These are phyloP conservation scores for Acanthurus leucopareius DNA, from an alignment of 2,797 vertebrate genomes.

Conservation along the genomic window DNA sequence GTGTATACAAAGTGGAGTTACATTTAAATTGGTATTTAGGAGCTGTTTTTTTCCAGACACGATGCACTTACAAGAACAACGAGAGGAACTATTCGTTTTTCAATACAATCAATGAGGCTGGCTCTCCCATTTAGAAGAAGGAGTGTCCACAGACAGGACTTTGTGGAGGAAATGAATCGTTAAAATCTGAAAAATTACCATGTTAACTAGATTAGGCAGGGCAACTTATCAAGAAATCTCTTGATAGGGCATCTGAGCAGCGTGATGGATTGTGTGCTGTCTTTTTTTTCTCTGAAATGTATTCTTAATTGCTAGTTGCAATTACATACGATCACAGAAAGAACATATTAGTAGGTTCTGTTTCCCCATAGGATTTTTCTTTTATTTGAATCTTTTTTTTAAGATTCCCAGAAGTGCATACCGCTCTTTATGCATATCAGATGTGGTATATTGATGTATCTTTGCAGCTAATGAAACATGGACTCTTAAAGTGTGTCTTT, in stretches of 20 bases:
- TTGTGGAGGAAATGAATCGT: conserved; percentile 75
- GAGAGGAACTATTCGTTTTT: conserved; percentile 29
- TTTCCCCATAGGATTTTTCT: conserved; percentile 54
- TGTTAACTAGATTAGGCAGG: conserved; percentile 84
- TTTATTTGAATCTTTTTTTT: conserved; percentile 59
- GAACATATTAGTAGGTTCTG: conserved; percentile 58
- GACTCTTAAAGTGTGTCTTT: neutral
- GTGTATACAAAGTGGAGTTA: neutral
- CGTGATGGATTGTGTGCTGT: conserved; percentile 81
- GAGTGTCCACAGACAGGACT: conserved; percentile 45
- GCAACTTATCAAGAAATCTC: conserved; percentile 85
- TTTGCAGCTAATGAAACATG: neutral
- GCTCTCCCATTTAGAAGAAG: conserved; percentile 34
- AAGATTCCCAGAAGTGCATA: neutral
- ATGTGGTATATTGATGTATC: neutral
- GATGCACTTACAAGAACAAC: conserved; percentile 10
- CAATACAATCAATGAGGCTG: conserved; percentile 25
- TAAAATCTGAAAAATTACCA: conserved; percentile 85
- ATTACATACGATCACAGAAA: conserved; percentile 67
- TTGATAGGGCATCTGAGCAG: conserved; percentile 80
- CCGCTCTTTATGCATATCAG: conserved; percentile 16
- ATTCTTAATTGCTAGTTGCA: conserved; percentile 81
- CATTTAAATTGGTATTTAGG: conserved; percentile 1
- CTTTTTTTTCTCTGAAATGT: conserved; percentile 63
- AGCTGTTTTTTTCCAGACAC: neutral